A percentile compares a stretch with the other conserved stretches of the same genome.
These are phyloP conservation scores for Muntiacus muntjak DNA, from an alignment of 2,113 vertebrate genomes.

Conservation along the genomic window DNA sequence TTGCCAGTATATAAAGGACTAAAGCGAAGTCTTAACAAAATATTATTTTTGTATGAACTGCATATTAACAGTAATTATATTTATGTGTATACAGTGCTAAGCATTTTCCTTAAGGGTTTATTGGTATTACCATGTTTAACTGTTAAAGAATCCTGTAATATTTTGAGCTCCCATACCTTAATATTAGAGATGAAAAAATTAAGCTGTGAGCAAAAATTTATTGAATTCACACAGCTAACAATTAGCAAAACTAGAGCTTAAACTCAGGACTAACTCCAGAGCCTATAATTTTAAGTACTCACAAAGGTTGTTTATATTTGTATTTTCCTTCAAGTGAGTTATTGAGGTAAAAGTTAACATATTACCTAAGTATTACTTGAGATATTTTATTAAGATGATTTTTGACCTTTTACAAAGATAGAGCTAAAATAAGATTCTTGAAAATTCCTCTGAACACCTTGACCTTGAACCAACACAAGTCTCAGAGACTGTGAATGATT, in stretches of 20 bases:
- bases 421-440: constrained; percentile 25
- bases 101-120: neutral
- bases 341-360: neutral
- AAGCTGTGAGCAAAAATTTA: neutral
- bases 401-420: constrained; percentile 14
- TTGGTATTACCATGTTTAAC: neutral
- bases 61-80: neutral
- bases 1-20: neutral
- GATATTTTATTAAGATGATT: constrained; percentile 20
- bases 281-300: neutral
- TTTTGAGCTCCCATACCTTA: neutral
- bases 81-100: neutral
- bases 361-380: neutral
- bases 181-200: neutral
- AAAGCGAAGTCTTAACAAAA: neutral
- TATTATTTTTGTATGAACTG: neutral
- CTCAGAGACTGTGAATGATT: constrained; percentile 40
- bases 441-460: constrained; percentile 28
- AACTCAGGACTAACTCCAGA: neutral
- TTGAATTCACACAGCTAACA: neutral
- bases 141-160: neutral
- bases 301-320: neutral
- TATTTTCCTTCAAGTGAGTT: neutral
- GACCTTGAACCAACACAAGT: neutral
- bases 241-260: neutral